Percentiles rank a stretch among this genome's conserved stretches.
Conservation (phyloP, 2,888 invertebrate species). For the Allolobophora icterica region DNA sequence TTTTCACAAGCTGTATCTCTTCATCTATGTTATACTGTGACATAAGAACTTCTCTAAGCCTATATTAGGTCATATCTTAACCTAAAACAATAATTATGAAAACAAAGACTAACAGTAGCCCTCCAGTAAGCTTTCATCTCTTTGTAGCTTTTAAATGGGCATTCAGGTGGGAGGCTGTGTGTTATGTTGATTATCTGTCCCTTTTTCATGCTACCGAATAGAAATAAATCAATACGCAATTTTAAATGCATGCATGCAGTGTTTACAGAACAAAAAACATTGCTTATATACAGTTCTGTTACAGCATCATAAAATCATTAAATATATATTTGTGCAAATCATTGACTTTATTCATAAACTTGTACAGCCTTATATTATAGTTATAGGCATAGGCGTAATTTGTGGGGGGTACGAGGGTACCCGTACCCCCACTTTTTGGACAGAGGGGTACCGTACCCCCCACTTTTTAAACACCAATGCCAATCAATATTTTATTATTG, state of each 20-base stretch:
- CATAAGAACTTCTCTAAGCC: not conserved
- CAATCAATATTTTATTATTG: too few species aligned
- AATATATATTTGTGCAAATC: conserved; percentile 14
- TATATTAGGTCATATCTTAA: not conserved
- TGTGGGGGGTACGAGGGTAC: too few species aligned
- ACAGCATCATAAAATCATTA: not conserved
- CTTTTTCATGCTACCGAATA: conserved; percentile 59
- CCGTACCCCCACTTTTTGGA: too few species aligned
- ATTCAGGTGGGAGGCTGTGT: conserved; percentile 52
- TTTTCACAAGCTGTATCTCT: not conserved
- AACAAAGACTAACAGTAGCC: conserved; percentile 54
- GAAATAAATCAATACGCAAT: not conserved
- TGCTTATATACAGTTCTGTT: not conserved
- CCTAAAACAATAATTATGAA: not conserved
- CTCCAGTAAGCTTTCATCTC: conserved; percentile 63
- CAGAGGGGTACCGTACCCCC: too few species aligned
- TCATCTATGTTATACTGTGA: not conserved
- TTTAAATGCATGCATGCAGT: not conserved
- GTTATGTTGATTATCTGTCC: conserved; percentile 56
- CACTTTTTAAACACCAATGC: too few species aligned
- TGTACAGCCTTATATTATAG: not conserved
- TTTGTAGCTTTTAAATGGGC: conserved; percentile 58
- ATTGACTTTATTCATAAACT: not conserved
- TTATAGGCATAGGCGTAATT: too few species aligned
- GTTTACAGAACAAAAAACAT: not conserved